Base-by-base conservation (phyloP, 2,797 vertebrate genomes). In the Thamnophis elegans region DNA sequence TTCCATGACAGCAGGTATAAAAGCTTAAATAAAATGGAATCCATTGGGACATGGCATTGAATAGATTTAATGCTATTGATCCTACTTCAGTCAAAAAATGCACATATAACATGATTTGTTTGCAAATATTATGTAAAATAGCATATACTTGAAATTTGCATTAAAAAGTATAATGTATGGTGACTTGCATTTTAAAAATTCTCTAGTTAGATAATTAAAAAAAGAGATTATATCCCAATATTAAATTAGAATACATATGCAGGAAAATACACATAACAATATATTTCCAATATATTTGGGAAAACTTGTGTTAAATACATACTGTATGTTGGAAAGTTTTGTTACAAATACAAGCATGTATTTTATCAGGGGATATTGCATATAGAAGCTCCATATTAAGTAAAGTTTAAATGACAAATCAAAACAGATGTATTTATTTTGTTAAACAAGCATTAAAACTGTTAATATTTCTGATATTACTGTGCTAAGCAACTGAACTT, bases 401-500 rank as follows among this genome's bases (percentile, higher is more conserved):
- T 78, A 78, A 78, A 78, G 32, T 78, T 36, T 78, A 78, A 73
- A 32, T 73, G 65, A 78, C 32, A 78, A 73, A 28, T 86, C 47
- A 86, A 51, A 86, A n/a, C 7, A 87, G 7, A 87, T 88, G 32
- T 42, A 20, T 36, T 73, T n/a, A 54, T 85, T 55, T 87, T 55
- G 26, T 87, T 78, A 78, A 78, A 78, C 68, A 78, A 36, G 16
- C 68, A 78, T 36, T 78, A 32, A 78, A 73, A 78, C 32, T 65
- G 62, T 58, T 73, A 88, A 88, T 89, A 88, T 20, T 88, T 42
- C 32, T 47, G 58, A 90, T 68, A 28, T 65, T 65, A 13, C 12
- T 89, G 36, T 91, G 60, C 47, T 92, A 88, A 78, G n/a, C 85
- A 51, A 93, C 94, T 90, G 91, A 92, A 87, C 65, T 65, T 25